Percentiles rank a stretch among this genome's conserved stretches.
phyloP scores from a whole-genome alignment of 37 sponge, comb jelly and placozoan species.

The Chondrosia reniformis region DNA sequence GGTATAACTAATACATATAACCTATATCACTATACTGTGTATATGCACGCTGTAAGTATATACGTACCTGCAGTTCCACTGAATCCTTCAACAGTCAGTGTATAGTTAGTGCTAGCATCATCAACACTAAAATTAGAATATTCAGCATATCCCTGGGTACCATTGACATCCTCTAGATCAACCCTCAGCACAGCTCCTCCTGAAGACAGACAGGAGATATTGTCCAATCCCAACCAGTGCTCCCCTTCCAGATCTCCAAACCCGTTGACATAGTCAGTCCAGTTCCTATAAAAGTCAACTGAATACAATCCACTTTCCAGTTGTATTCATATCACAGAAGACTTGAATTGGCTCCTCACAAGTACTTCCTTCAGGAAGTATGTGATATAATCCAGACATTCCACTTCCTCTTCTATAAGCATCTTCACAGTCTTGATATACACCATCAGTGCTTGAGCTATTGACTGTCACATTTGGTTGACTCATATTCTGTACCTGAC shows the following conservation, averaged over 20 bases:
- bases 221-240: background rate
- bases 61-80: slow-evolving; percentile 9
- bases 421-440: too few relatives aligned
- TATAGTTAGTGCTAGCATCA: slow-evolving; percentile 4
- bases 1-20: too few relatives aligned
- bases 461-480: too few relatives aligned
- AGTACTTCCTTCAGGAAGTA: too few relatives aligned
- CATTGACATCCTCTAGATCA: background rate
- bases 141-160: slow-evolving; percentile 1
- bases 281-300: background rate
- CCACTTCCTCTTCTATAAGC: too few relatives aligned
- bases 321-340: slow-evolving; percentile 16
- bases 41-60: too few relatives aligned
- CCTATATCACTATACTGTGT: too few relatives aligned
- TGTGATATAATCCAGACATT: too few relatives aligned
- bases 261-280: background rate
- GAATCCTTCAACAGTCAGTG: background rate
- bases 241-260: slow-evolving; percentile 13
- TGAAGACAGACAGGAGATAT: background rate
- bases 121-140: slow-evolving; percentile 1
- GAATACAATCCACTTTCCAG: slow-evolving; percentile 14
- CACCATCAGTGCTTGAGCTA: too few relatives aligned
- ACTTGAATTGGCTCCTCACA: slow-evolving; percentile 20
- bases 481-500: too few relatives aligned
- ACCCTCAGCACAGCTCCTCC: background rate